Base-by-base conservation (phyloP, 1,140 invertebrate species). In the Diplogasteroides magnus region DNA sequence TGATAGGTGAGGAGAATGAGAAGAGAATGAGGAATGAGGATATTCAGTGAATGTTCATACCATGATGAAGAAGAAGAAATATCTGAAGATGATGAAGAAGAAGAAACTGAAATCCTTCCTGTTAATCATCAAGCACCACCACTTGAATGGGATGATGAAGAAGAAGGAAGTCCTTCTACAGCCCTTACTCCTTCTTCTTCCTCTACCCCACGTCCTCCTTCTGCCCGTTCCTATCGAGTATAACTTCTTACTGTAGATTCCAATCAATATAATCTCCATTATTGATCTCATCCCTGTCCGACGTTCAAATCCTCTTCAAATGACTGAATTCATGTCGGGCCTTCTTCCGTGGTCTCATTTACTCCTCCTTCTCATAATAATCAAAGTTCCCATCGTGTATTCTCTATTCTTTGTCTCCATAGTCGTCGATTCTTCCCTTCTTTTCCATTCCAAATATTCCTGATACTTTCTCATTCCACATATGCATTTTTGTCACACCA, bases 141-240 rank as follows among this genome's bases (percentile, higher is more conserved):
- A 58, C 71, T 81, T 14, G 79, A 81, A 71, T 81, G 79, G 79
- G 79, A 81, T 66, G 79, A 81, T 70, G 70, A 72, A 56, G 70
- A 64, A 32, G 6, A 67, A n/a, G n/a, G n/a, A n/a, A n/a, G n/a
- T n/a, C n/a, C n/a, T n/a, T n/a, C n/a, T n/a, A n/a, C n/a, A n/a
- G n/a, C n/a, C n/a, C n/a, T n/a, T n/a, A n/a, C n/a, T n/a, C n/a
- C n/a, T n/a, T n/a, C n/a, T n/a, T n/a, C n/a, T n/a, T n/a, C n/a
- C n/a, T n/a, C n/a, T 57, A 2, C 67, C 55, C 60, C 70, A 55
- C 32, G 62, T 23, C 57, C 66, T 28, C 61, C 70, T 37, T 67
- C 66, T 56, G 59, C 70, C 59, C 70, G 70, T 15, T 72, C 70
- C 32, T 72, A 72, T 62, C 64, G 70, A 32, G 70, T 72, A 60